Evolutionary conservation across 2,113 vertebrate species (phyloP), one percentile per base, ranked within the genome.

Genomic region (Eptesicus fuscus): DNA sequence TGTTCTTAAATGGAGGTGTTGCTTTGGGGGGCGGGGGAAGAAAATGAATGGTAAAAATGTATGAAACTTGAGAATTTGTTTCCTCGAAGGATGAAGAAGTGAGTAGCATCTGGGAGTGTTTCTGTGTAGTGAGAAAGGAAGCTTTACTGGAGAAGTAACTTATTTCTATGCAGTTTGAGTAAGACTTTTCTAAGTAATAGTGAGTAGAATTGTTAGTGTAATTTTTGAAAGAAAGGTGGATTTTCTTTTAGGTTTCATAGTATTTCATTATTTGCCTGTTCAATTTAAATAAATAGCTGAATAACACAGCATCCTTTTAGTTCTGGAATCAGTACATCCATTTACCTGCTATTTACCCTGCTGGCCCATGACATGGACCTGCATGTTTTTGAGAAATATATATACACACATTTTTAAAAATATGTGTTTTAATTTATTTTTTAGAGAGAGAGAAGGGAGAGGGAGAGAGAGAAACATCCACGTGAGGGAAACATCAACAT

Each of bases 21-120:
- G 35, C 51, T 84, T 71, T 44, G 56, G 67, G 74, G 76, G 37
- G 8, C 1, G 9, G 59, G 7, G 42, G 30, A 77, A 83, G 69
- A 73, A 92, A 90, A 88, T 22, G 25, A 76, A 35, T 22, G 47
- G 30, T 83, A 51, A 82, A 83, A 87, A 35, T 73, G 22, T 25
- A 1, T 10, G n/a, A 56, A 80, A 51, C 22, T 2, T n/a, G 6
- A 84, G 51, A 61, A 25, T 53, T 80, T 84, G 61, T 90, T 88
- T 84, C 56, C 65, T 53, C 6, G 8, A 53, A 65, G 4, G 25
- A 25, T 18, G 17, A 12, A 73, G 25, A 61, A 56, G 22, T 9
- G 35, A 65, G 28, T 9, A 32, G 28, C n/a, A 11, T n/a, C 59
- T 80, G 35, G 67, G 56, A 82, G n/a, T 71, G 25, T 49, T 88